Evolutionary conservation across 53 echinoderm and acorn worm genomes (phyloP), one percentile per base, ranked within the genome.

Genomic region (Glandiceps talaboti): DNA sequence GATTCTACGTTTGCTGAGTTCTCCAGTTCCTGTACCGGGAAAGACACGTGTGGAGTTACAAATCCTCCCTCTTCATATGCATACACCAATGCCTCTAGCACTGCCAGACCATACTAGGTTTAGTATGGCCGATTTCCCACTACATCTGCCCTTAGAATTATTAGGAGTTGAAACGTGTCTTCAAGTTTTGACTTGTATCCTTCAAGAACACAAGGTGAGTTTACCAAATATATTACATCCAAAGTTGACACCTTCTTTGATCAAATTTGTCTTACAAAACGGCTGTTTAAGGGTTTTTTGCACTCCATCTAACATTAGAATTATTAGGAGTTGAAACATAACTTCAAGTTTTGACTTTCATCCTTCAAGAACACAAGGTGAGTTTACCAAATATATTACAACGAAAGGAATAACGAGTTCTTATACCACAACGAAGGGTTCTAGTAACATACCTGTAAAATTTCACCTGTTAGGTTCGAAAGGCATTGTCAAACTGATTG

Each of bases 121-220:
- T 86, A 88, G 92, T 28, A 77, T 96, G 89, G 97, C 93, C 14
- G 97, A 96, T 80, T 96, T 93, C 64, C 97, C 97, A 27, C 85
- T 96, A 27, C 97, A 96, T 82, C 80, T 96, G 32, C 97, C 97
- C 14, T 74, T 96, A 79, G 97, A 96, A 74, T 79, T 96, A 26
- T 86, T 96, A 1, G 97, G 97, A 31, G 92, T 96, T n/a, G 97
- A 96, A 29, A 96, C 97, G 0, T 96, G 97, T 83, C 87, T 96
- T 1, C 88, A 82, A 76, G 97, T 96, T 27, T 83, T 96, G 28
- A 93, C 97, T 1, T 87, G 92, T 1, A 96, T 96, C 76, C 90
- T 96, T 85, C 72, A 92, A 74, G 97, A 96, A 76, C 88, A 96
- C 74, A 96, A 96, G 97, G 97, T 96, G 79, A 75, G 87, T 28